phyloP scores from a whole-genome alignment of 2,113 vertebrate species.

The Chloroceryle aenea region DNA sequence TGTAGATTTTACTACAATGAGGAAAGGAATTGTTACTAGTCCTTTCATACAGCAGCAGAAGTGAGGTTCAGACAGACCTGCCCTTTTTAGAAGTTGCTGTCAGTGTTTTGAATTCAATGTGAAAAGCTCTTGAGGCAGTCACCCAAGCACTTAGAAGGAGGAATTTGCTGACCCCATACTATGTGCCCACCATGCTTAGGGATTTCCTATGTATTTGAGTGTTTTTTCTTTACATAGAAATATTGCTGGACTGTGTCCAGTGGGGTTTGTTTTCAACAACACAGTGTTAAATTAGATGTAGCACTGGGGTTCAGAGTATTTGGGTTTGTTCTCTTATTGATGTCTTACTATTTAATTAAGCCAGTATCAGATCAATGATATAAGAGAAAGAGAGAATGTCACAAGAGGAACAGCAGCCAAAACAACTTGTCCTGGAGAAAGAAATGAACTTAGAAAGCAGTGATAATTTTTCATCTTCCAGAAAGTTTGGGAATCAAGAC shows the following conservation, averaged over 20 bases:
- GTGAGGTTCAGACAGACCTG: background rate
- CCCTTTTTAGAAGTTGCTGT: background rate
- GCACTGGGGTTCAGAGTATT: background rate
- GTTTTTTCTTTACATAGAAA: background rate
- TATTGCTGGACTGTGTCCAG: background rate
- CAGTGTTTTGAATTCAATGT: background rate
- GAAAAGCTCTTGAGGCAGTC: background rate
- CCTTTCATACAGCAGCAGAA: background rate
- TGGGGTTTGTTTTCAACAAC: background rate
- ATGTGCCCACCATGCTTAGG: background rate
- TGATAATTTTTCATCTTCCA: constrained; percentile 15
- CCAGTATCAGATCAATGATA: background rate
- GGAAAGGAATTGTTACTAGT: background rate
- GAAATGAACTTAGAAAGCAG: background rate
- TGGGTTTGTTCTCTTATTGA: background rate
- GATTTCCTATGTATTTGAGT: background rate
- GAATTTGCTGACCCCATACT: background rate
- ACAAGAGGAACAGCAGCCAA: background rate
- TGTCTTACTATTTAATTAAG: background rate
- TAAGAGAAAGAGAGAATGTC: background rate
- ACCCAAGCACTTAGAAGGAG: background rate
- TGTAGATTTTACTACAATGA: background rate
- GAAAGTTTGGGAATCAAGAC: background rate
- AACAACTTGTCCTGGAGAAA: background rate
- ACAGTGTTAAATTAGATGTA: background rate